Evolutionary conservation across 2,113 vertebrate species (phyloP).

Genomic region (crab-eating macaque (Macaca fascicularis)): DNA sequence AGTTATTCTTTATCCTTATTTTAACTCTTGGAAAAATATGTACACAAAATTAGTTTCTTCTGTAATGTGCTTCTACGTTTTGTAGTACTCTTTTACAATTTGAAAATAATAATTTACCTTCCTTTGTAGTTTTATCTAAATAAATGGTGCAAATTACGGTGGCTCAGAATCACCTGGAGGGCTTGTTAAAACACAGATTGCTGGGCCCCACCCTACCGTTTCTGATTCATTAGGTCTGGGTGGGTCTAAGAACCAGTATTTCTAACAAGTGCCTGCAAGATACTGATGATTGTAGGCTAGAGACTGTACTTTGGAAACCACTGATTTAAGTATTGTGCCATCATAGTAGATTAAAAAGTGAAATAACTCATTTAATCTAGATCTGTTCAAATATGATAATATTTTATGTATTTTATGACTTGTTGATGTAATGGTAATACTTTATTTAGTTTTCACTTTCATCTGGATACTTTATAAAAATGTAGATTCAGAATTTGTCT

Average conservation of each 20-base stretch:
- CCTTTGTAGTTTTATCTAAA: background rate
- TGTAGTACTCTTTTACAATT: background rate
- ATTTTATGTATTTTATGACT: background rate
- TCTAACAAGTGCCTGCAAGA: background rate
- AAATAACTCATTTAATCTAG: background rate
- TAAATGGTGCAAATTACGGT: background rate
- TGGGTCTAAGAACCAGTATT: background rate
- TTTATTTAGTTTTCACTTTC: background rate
- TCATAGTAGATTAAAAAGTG: background rate
- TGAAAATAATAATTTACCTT: conserved; percentile 28
- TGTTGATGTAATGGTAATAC: background rate
- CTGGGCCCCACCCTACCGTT: background rate
- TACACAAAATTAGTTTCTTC: background rate
- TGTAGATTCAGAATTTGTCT: background rate
- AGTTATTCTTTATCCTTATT: background rate
- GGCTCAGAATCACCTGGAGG: background rate
- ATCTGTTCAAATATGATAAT: background rate
- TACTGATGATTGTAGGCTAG: too few species aligned
- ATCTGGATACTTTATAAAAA: background rate
- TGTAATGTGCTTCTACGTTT: background rate
- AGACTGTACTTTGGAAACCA: background rate
- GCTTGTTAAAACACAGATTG: background rate
- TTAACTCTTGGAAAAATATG: background rate
- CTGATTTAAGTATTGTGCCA: background rate
- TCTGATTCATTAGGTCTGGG: background rate